A percentile compares a stretch with the other conserved stretches of the same genome.
These are phyloP conservation scores for Dryas iulia DNA, from an alignment of 1,140 invertebrate species.

Conservation along the genomic window DNA sequence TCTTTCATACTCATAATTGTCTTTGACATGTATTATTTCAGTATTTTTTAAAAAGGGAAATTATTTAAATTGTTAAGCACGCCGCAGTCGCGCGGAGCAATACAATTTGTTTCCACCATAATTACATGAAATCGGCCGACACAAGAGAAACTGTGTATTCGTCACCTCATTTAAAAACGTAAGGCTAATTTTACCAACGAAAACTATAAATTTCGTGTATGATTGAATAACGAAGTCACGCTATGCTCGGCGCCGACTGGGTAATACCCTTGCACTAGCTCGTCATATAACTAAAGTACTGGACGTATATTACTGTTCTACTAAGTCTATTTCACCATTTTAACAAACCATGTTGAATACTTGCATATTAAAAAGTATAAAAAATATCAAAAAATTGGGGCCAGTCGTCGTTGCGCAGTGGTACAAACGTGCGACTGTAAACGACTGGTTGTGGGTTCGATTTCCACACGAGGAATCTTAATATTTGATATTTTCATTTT, in stretches of 20 bases:
- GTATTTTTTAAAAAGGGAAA: neutral
- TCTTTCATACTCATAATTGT: no score
- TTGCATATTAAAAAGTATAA: no score
- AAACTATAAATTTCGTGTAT: slow-evolving; percentile 49
- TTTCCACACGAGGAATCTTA: no score
- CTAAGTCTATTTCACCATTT: neutral
- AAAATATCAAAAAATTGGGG: no score
- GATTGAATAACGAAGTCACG: slow-evolving; percentile 48
- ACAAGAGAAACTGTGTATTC: slow-evolving; percentile 19
- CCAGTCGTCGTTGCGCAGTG: no score
- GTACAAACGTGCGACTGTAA: no score
- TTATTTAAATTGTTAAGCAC: slow-evolving; percentile 4
- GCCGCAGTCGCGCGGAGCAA: neutral
- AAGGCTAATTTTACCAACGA: slow-evolving; percentile 43
- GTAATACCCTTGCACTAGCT: slow-evolving; percentile 36
- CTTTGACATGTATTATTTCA: neutral
- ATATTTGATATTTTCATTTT: no score
- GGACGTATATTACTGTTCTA: neutral
- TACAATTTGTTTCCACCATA: neutral
- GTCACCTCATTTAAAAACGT: slow-evolving; percentile 29
- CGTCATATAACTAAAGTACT: neutral
- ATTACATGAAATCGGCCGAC: slow-evolving; percentile 1
- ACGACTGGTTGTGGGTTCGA: no score
- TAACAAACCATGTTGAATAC: neutral
- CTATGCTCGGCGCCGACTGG: slow-evolving; percentile 40